These are phyloP conservation scores for Mastomys coucha DNA, from an alignment of 2,113 vertebrate species.

Conservation along the genomic window DNA sequence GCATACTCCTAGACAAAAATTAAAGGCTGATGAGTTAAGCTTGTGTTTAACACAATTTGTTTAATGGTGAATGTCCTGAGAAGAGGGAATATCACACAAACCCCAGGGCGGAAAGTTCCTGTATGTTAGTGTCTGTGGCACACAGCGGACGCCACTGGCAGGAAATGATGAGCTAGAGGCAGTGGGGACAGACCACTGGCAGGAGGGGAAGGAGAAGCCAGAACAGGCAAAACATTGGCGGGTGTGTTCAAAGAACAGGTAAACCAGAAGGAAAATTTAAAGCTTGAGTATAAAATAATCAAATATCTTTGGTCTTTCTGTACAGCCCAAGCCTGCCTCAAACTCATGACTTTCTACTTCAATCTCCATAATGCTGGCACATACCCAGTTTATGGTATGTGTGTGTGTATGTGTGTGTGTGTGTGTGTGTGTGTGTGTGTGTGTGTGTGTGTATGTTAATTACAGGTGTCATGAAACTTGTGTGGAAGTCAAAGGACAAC, in stretches of 20 bases:
- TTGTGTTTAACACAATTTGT: background rate
- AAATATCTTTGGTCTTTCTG: background rate
- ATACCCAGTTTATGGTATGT: background rate
- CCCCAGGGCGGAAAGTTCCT: background rate
- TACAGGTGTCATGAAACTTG: no score
- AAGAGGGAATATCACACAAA: background rate
- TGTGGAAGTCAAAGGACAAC: background rate
- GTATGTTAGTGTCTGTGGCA: background rate
- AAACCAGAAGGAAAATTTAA: background rate
- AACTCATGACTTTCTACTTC: background rate
- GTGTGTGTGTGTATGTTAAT: background rate
- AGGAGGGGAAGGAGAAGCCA: background rate
- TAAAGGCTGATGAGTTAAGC: background rate
- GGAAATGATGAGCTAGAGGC: background rate
- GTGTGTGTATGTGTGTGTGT: background rate
- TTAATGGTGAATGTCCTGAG: background rate
- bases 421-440: background rate
- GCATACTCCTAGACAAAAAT: background rate
- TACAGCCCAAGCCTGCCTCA: background rate
- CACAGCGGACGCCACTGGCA: background rate
- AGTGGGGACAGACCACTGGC: no score
- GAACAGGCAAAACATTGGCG: background rate
- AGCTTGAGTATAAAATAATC: constrained; percentile 39
- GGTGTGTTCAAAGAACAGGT: background rate
- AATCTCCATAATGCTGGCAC: background rate